These are phyloP conservation scores for Chalcosyrphus nemorum DNA, from an alignment of 2,888 invertebrate genomes.

Conservation along the genomic window DNA sequence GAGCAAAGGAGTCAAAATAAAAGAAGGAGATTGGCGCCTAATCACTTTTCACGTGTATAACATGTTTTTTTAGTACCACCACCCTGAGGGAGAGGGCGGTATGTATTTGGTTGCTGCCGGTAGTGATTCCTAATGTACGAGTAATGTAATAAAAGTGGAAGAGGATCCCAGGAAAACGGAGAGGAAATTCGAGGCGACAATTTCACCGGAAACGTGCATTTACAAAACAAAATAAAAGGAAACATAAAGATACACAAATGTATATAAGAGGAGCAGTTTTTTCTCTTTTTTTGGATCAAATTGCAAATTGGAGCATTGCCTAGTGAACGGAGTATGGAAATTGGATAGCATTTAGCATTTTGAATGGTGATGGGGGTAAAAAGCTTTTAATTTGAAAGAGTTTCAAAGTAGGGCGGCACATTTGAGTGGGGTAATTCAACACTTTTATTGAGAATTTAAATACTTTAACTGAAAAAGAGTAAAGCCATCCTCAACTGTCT, in stretches of 20 bases:
- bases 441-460: too few species aligned
- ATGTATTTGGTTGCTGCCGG: neutral
- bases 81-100: neutral
- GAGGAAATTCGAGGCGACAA: slow-evolving; percentile 30
- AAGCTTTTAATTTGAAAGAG: slow-evolving; percentile 11
- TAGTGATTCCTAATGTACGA: slow-evolving; percentile 21
- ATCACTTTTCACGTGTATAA: slow-evolving; percentile 47
- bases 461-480: too few species aligned
- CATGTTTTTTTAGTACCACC: slow-evolving; percentile 37
- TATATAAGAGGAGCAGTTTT: neutral
- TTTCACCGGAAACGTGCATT: slow-evolving; percentile 44
- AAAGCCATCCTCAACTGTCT: too few species aligned
- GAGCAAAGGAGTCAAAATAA: slow-evolving; percentile 16
- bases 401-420: too few species aligned
- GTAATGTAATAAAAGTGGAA: neutral
- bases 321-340: neutral
- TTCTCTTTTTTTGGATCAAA: slow-evolving; percentile 16
- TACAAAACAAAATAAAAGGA: slow-evolving; percentile 3
- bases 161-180: slow-evolving; percentile 7
- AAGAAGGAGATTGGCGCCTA: slow-evolving; percentile 56
- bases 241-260: neutral
- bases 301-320: slow-evolving; percentile 13
- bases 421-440: too few species aligned
- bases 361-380: neutral
- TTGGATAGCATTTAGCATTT: neutral